Percentiles rank a stretch among this genome's conserved stretches.
Conservation (phyloP, 1,140 invertebrate species). For the Penaeus vannamei region DNA sequence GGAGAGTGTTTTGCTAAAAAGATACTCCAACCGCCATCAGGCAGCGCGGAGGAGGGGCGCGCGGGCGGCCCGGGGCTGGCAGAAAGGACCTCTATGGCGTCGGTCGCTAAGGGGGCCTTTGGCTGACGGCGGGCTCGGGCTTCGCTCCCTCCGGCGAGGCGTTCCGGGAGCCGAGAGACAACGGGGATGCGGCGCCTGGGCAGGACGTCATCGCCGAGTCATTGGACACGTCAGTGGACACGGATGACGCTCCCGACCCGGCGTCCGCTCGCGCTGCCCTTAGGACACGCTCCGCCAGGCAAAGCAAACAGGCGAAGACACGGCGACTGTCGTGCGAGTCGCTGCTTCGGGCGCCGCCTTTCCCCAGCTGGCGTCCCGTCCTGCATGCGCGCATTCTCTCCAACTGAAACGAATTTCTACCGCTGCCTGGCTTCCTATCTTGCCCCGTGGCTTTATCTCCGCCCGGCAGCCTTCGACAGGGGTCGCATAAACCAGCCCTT, state of each 20-base stretch:
- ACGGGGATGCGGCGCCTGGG: conserved; percentile 29
- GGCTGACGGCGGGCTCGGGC: neutral
- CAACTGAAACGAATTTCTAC: too few species aligned
- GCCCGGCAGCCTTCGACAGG: too few species aligned
- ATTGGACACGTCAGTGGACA: conserved; percentile 48
- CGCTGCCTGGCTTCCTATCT: too few species aligned
- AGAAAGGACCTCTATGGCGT: neutral
- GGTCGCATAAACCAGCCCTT: too few species aligned
- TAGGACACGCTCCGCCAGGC: neutral
- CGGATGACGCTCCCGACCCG: neutral
- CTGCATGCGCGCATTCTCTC: too few species aligned
- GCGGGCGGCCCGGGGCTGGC: neutral
- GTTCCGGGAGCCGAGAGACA: conserved; percentile 52
- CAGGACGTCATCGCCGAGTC: conserved; percentile 21
- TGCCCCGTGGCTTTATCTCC: too few species aligned
- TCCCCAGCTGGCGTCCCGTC: too few species aligned
- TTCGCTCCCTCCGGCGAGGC: neutral
- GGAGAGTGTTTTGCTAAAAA: conserved; percentile 56
- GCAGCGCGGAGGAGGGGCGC: conserved; percentile 24
- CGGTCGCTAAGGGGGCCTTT: neutral
- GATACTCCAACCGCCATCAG: conserved; percentile 43
- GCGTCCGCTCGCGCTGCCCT: neutral
- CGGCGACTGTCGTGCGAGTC: too few species aligned
- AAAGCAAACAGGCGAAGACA: neutral
- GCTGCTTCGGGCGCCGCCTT: too few species aligned